Conservation (phyloP, 1,140 invertebrate genomes). For the Aethina tumida region DNA sequence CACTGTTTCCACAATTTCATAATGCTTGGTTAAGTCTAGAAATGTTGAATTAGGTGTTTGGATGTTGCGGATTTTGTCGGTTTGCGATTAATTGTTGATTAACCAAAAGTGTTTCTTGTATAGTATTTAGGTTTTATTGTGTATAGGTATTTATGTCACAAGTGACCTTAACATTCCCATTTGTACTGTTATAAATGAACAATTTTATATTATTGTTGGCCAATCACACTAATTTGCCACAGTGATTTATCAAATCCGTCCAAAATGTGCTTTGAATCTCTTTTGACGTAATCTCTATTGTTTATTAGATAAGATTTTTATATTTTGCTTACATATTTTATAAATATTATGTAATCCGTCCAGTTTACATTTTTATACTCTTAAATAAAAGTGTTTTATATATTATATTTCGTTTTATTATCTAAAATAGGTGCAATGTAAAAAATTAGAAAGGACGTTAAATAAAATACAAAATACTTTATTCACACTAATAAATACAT, state of each 20-base stretch:
- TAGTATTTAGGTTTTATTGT: not conserved
- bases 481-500: constrained; percentile 1
- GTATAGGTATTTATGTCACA: not conserved
- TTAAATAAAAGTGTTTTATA: not conserved
- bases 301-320: not conserved
- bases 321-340: not conserved
- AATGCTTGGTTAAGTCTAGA: constrained; percentile 9
- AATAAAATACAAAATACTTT: not conserved
- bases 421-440: not conserved
- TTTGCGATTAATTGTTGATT: too few relatives aligned
- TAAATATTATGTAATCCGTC: not conserved
- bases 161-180: too few relatives aligned
- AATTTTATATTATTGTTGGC: too few relatives aligned
- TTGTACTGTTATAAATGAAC: too few relatives aligned
- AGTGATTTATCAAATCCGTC: not conserved
- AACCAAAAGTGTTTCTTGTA: not conserved
- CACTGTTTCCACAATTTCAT: constrained; percentile 10
- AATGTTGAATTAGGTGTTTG: constrained; percentile 5
- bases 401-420: not conserved
- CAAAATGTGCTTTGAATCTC: not conserved
- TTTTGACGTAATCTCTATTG: not conserved
- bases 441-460: not conserved
- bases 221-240: too few relatives aligned
- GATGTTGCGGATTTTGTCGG: too few relatives aligned
- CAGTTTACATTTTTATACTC: not conserved